phyloP scores from a whole-genome alignment of 2,113 vertebrate genomes.

The rat (Rattus norvegicus) region GRCr8 NC_086039.1:14459501-14460000 shows the following conservation, averaged over 20 bases:
- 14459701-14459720: background rate
- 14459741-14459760: conserved; percentile 38
- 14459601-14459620: conserved; percentile 24
- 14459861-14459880: background rate
- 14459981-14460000: background rate
- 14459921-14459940: background rate
- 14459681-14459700: background rate
- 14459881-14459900: background rate
- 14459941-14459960: background rate
- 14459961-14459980: background rate
- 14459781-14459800: conserved; percentile 43
- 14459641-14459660: background rate
- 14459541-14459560: conserved; percentile 32
- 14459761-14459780: conserved; percentile 67
- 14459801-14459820: conserved; percentile 40
- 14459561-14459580: background rate
- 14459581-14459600: conserved; percentile 10
- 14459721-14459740: background rate
- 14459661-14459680: conserved; percentile 28
- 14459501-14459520: conserved; percentile 37
- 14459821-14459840: background rate
- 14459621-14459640: conserved; percentile 47
- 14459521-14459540: conserved; percentile 62
- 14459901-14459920: conserved; percentile 8
- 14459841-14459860: background rate